Base-by-base conservation (phyloP, 1,140 invertebrate species). In the Anastatus disparis region DNA sequence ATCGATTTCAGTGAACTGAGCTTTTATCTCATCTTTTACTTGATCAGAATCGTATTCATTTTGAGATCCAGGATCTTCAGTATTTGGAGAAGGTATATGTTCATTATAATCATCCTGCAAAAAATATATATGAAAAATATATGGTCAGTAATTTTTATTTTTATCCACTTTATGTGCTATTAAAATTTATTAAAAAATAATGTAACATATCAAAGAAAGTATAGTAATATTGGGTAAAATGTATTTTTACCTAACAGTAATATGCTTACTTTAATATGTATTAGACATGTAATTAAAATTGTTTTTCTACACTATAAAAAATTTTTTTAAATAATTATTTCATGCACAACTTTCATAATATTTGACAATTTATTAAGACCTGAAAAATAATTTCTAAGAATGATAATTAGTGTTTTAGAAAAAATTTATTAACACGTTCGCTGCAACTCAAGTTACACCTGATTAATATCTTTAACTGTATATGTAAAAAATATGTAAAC, bases 21-120 rank as follows among this genome's bases (percentile, higher is more conserved):
- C 24, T 42, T 77, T 71, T n/a, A 75, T 66, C 17, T 80, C 80
- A n/a, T 82, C 80, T 55, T 81, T 82, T 9, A 77, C 27, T 8
- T 67, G 52, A 48, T 79, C 77, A 4, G 70, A 61, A 29, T 78
- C 74, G 15, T 66, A 72, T 10, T 78, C 77, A 52, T 74, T 67
- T 64, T 56, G 69, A 3, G 75, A 70, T 8, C 69, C 75, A 22
- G 27, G 70, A 12, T 75, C 70, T 53, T 79, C 82, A 3, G 74
- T 63, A 2, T 74, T 59, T 6, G 79, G 77, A 1, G 82, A 83
- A 15, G 76, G 77, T 8, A 73, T 63, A 9, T 78, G 78, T 24
- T 84, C 82, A 13, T 66, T 50, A 53, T 76, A 84, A 40, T 81
- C 80, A 29, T 82, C 80, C 82, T 83, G 71, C 4, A 77, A 77